These are phyloP conservation scores for Hippoglossus stenolepis DNA, from an alignment of 2,113 vertebrate species.

Conservation along the genomic window DNA sequence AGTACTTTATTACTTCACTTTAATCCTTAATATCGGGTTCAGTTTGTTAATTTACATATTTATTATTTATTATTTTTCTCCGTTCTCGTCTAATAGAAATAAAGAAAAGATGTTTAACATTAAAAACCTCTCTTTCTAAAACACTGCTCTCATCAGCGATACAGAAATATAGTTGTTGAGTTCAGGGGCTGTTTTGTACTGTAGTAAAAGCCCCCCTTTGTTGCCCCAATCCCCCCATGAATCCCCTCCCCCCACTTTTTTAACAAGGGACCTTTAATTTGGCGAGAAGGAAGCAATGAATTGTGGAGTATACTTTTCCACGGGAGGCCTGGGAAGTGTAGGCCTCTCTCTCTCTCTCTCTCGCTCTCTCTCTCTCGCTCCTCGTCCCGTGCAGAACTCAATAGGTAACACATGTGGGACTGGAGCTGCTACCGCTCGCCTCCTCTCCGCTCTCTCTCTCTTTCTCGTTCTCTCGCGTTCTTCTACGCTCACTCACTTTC, in stretches of 20 bases:
- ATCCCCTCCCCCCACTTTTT: constrained; percentile 47
- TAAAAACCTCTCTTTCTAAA: not conserved
- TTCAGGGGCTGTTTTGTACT: constrained; percentile 13
- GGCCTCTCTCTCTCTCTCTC: constrained; percentile 6
- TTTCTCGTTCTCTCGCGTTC: not conserved
- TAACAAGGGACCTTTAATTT: constrained; percentile 79
- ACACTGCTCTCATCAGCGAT: not conserved
- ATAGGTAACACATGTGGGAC: constrained; percentile 69
- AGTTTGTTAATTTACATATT: not conserved
- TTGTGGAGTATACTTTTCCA: constrained; percentile 76
- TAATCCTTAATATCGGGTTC: too few species aligned
- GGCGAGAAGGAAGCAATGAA: constrained; percentile 77
- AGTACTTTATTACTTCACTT: too few species aligned
- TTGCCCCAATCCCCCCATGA: constrained; percentile 17
- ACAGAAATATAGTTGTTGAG: constrained; percentile 17
- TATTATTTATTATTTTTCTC: not conserved
- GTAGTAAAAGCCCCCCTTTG: constrained; percentile 57
- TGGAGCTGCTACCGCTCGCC: constrained; percentile 16
- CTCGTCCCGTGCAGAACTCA: constrained; percentile 33
- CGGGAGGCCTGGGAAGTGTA: constrained; percentile 54
- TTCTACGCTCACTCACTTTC: not conserved
- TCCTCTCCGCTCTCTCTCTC: not conserved
- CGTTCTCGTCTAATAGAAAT: not conserved
- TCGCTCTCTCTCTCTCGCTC: not conserved
- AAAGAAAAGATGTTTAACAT: not conserved